These are phyloP conservation scores for Jacana jacana DNA, from an alignment of 2,113 vertebrate genomes.

Conservation along the genomic window DNA sequence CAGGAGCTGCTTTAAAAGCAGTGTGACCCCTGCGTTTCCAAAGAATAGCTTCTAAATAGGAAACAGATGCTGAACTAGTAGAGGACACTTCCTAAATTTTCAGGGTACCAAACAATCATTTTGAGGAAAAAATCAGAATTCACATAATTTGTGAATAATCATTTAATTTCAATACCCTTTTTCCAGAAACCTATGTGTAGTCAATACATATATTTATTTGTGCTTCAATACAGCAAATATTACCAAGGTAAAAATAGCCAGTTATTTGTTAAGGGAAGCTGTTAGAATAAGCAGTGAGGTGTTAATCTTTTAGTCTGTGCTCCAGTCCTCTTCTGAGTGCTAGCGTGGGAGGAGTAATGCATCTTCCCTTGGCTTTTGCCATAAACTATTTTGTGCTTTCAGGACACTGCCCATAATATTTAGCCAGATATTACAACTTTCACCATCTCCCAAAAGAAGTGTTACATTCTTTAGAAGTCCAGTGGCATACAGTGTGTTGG, in stretches of 20 bases:
- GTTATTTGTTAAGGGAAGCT: not conserved
- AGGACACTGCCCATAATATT: not conserved
- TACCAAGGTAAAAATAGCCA: not conserved
- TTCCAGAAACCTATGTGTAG: not conserved
- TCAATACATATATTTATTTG: not conserved
- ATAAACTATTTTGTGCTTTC: not conserved
- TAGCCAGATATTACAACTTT: not conserved
- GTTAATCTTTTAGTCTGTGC: not conserved
- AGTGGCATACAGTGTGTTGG: not conserved
- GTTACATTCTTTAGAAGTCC: not conserved
- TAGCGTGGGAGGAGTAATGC: not conserved
- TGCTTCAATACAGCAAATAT: not conserved
- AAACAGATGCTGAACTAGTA: conserved; percentile 33
- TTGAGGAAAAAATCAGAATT: not conserved
- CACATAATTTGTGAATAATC: not conserved
- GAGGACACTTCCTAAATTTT: not conserved
- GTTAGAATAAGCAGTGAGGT: not conserved
- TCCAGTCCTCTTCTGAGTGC: not conserved
- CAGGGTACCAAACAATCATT: not conserved
- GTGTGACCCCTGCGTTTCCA: not conserved
- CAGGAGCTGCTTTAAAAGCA: conserved; percentile 23
- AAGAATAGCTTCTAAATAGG: conserved; percentile 35
- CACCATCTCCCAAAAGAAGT: not conserved
- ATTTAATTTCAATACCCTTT: not conserved
- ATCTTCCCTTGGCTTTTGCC: not conserved